Evolutionary conservation across 2,888 invertebrate genomes (phyloP), one percentile per base, ranked within the genome.

Genomic region (Lasius platythorax): DNA sequence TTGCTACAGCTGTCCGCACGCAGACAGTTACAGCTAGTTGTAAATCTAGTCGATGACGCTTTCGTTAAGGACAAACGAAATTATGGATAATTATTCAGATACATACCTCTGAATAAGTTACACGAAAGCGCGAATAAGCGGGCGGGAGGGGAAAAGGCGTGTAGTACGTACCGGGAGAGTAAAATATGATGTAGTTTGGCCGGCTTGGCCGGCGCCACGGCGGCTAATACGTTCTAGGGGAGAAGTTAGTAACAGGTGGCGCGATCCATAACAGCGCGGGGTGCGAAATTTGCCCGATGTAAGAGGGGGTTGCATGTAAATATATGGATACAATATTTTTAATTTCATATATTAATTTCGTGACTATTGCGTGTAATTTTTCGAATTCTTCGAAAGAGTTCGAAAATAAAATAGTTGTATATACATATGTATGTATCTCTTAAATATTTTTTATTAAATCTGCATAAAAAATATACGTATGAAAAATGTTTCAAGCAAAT

Each of bases 161-260:
- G 56, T 73, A 83, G 86, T 89, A 87, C 72, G 87, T 88, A 83
- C 76, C 85, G 81, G 75, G n/a, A 53, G 53, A 88, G 91, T 94
- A 93, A 94, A 94, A 94, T 94, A 94, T 93, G 93, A 93, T 92
- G 90, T 91, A 85, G 93, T 92, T 93, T 91, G 92, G 91, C 90
- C 91, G 90, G 91, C 84, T 87, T 90, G 92, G 90, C 88, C 89
- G 87, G 86, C 90, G 89, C 88, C 91, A 85, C 88, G 87, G 86
- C 89, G 92, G 92, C 93, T 94, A 94, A 94, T 94, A 93, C 92
- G 93, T 93, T 93, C 90, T 91, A 90, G 93, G 91, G 50, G 89
- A 83, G 91, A 92, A 93, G 93, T 93, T 94, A 93, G 94, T 94
- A 94, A 94, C 94, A 94, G 94, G 94, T 94, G 94, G 93, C 92